A percentile compares a stretch with the other conserved stretches of the same genome.
phyloP scores from a whole-genome alignment of 2,113 vertebrate genomes.

The Gallinago paraguaiae region DNA sequence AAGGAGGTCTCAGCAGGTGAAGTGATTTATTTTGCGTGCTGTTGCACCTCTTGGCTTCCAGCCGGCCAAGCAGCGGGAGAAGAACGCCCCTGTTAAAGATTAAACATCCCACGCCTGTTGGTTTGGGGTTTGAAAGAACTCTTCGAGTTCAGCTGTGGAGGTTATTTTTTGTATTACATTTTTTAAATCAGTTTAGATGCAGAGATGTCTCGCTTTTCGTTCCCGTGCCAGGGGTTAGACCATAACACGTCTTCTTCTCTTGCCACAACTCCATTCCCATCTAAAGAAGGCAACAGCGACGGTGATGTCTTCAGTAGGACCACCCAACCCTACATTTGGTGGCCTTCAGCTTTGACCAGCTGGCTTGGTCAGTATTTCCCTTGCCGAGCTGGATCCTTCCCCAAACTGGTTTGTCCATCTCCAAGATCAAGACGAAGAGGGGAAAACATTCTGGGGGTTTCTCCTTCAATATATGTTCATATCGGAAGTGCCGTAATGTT shows the following conservation, averaged over 20 bases:
- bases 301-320: background rate
- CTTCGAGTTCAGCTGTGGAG: background rate
- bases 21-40: background rate
- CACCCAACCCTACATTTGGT: background rate
- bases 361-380: background rate
- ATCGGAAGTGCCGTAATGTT: background rate
- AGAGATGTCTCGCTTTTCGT: background rate
- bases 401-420: background rate
- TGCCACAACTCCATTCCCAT: background rate
- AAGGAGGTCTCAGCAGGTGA: background rate
- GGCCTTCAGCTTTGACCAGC: background rate
- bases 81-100: background rate
- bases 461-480: background rate
- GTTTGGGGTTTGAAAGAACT: background rate
- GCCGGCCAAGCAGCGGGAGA: background rate
- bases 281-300: background rate
- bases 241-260: background rate
- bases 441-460: background rate
- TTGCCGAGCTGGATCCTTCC: background rate
- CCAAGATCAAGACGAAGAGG: background rate
- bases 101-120: background rate
- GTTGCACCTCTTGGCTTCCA: background rate
- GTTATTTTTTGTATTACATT: background rate
- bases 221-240: background rate
- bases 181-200: background rate